Conservation (phyloP, 2,797 vertebrate genomes). For the Hephaestus fuliginosus region DNA sequence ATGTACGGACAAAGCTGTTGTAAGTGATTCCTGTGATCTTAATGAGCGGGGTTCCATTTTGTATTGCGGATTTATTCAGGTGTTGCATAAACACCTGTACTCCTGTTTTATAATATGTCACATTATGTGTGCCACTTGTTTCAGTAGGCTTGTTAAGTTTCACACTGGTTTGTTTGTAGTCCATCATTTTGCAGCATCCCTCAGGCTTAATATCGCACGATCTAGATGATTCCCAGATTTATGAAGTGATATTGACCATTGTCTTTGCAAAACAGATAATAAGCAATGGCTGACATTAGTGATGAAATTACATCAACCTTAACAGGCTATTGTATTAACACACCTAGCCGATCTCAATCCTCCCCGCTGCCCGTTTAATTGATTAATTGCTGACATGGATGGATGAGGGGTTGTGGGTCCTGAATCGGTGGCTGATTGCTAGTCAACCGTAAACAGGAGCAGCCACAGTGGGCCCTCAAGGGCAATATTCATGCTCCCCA, state of each 20-base stretch:
- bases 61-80: neutral
- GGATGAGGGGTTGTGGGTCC: conserved; percentile 80
- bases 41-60: conserved; percentile 6
- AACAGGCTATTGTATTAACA: conserved; percentile 83
- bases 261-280: conserved; percentile 80
- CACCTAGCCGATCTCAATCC: conserved; percentile 75
- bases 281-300: conserved; percentile 83
- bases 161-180: conserved; percentile 35
- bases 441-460: conserved; percentile 85
- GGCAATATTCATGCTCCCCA: conserved; percentile 83
- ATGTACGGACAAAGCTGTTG: neutral
- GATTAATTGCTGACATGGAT: conserved; percentile 85
- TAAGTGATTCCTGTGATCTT: conserved; percentile 14
- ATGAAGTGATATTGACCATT: conserved; percentile 83
- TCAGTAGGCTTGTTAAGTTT: conserved; percentile 46
- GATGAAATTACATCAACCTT: conserved; percentile 84
- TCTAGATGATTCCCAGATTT: conserved; percentile 74
- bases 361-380: conserved; percentile 79
- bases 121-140: conserved; percentile 24
- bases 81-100: conserved; percentile 7
- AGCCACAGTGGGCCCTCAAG: conserved; percentile 79
- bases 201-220: conserved; percentile 66
- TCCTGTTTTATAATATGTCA: conserved; percentile 17
- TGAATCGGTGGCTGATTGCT: conserved; percentile 84
- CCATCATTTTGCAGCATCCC: conserved; percentile 61